Conservation (phyloP, 1,140 invertebrate species). For the Antheraea mylitta region DNA sequence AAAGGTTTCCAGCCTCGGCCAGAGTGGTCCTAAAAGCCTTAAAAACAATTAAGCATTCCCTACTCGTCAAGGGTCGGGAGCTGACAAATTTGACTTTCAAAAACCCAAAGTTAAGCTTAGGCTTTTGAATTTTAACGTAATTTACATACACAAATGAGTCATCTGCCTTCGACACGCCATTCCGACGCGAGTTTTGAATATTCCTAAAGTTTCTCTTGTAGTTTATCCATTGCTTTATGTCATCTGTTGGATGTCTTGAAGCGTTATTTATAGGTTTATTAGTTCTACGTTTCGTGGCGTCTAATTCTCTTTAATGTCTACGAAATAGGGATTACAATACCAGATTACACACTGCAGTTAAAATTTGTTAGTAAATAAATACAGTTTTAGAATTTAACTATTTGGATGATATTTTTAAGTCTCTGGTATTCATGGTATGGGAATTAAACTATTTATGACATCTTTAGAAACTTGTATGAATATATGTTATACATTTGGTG, state of each 20-base stretch:
- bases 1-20: not conserved
- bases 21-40: slow-evolving; percentile 9
- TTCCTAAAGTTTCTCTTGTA: slow-evolving; percentile 1
- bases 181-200: slow-evolving; percentile 2
- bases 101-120: slow-evolving; percentile 38
- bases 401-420: too few species aligned
- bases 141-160: slow-evolving; percentile 44
- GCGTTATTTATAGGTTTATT: slow-evolving; percentile 3
- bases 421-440: too few species aligned
- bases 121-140: slow-evolving; percentile 44
- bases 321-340: not conserved
- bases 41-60: slow-evolving; percentile 38
- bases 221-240: not conserved
- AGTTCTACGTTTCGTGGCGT: not conserved
- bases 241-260: not conserved
- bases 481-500: too few species aligned
- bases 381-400: too few species aligned
- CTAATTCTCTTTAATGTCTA: not conserved
- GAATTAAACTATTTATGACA: too few species aligned
- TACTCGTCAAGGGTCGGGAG: slow-evolving; percentile 19
- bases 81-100: slow-evolving; percentile 44
- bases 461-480: too few species aligned
- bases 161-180: slow-evolving; percentile 3
- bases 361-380: too few species aligned
- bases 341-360: too few species aligned